Base-by-base conservation (phyloP, 2,113 vertebrate species). In the Corythornis vintsioides region DNA sequence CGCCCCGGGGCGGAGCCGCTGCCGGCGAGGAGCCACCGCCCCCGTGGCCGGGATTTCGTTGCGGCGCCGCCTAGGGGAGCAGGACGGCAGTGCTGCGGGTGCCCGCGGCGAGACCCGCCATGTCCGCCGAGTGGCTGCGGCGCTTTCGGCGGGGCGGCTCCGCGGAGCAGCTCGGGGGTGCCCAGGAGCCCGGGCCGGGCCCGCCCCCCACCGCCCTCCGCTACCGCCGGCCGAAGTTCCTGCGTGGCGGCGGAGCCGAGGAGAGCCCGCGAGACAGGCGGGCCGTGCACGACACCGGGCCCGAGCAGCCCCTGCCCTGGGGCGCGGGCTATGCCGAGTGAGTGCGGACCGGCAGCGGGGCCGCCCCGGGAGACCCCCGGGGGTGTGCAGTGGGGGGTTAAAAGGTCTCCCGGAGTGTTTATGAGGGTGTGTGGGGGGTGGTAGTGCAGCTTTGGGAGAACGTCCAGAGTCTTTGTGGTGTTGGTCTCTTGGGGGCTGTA, bases 251-350 rank as follows among this genome's bases (percentile, higher is more conserved):
- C 3, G 75, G 57, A 20, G 38, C 24, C 29, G 89, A 85, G 40
- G 94, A 86, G 86, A 13, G 42, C 71, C 70, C 25, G 92, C 91
- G 9, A 26, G 52, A 28, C 65, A 50, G 83, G 55, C 48, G 97
- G 45, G 89, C 96, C 0, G 94, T 98, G 88, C 66, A 83, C 60
- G 83, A 94, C 26, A 91, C 96, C 1, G 88, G 94, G 29, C 96
- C 93, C 31, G 97, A 97, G 84, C 91, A 90, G 76, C 16, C 55
- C 13, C 95, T 98, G 79, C 97, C 96, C 9, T 98, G 97, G 97
- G 82, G 94, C 45, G 93, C 97, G 24, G 97, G 97, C 81, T 98
- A 98, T 56, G 97, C 97, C 9, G 97, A 98, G 98, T 98, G 94
- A 98, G 97, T 98, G 71, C 53, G 57, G 64, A 35, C 17, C 29